Conservation (phyloP, 2,888 invertebrate genomes). For the Pemphredon lugubris region DNA sequence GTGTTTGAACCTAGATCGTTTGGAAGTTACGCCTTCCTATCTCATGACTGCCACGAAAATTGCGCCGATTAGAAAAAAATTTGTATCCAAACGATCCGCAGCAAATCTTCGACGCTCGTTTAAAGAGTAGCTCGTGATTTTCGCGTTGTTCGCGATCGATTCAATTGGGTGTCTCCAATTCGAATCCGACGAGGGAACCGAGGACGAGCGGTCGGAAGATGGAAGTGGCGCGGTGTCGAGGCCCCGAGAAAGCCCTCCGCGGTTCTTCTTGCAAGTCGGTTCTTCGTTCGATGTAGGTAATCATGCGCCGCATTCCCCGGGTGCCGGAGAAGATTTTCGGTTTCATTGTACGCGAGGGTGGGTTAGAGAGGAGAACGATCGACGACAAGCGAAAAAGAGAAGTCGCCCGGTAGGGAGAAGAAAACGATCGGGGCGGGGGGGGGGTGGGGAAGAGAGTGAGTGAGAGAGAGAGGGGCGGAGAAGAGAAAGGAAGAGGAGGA, state of each 20-base stretch:
- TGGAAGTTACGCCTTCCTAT: too few species aligned
- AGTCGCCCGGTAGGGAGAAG: conserved; percentile 19
- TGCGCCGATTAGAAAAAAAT: too few species aligned
- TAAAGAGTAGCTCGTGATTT: too few species aligned
- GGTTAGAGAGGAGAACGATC: conserved; percentile 16
- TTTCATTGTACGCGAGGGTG: conserved; percentile 69
- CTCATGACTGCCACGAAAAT: too few species aligned
- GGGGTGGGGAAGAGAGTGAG: conserved; percentile 35
- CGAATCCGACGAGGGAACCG: not conserved
- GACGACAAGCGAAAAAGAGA: conserved; percentile 38
- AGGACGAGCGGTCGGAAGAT: conserved; percentile 8
- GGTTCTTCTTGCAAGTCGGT: conserved; percentile 52
- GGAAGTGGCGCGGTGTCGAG: conserved; percentile 20
- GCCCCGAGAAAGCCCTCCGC: conserved; percentile 19
- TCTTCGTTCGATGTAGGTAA: conserved; percentile 70
- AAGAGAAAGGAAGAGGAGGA: conserved; percentile 18
- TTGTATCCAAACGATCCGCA: too few species aligned
- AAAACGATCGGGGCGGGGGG: not conserved
- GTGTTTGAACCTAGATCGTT: too few species aligned
- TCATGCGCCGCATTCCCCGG: conserved; percentile 74
- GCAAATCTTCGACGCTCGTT: too few species aligned
- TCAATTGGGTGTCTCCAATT: too few species aligned
- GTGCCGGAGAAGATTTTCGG: conserved; percentile 70
- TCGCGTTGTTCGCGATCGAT: too few species aligned
- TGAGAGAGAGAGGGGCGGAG: conserved; percentile 46